phyloP scores from a whole-genome alignment of 2,113 vertebrate species.

The Sinocyclocheilus anshuiensis region DNA sequence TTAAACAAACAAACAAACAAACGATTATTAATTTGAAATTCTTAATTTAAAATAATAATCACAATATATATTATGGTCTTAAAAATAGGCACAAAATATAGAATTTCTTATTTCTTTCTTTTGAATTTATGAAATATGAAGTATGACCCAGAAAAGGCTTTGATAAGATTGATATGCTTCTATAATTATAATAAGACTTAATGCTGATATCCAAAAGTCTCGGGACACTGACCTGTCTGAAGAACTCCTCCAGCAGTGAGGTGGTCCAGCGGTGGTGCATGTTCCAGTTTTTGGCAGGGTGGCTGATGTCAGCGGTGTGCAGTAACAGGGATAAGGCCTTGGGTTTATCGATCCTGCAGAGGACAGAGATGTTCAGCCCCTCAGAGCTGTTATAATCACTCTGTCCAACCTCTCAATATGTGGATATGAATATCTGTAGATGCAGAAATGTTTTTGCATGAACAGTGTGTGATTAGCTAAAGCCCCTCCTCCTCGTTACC shows the following conservation, averaged over 20 bases:
- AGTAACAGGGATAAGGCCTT: conserved; percentile 94
- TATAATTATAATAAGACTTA: no score
- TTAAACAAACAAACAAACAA: no score
- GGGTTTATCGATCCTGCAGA: conserved; percentile 88
- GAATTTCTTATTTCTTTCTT: not conserved
- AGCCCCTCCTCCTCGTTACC: conserved; percentile 5
- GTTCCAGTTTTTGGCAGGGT: conserved; percentile 91
- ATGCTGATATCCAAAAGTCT: not conserved
- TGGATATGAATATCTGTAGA: conserved; percentile 23
- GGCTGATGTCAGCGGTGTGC: conserved; percentile 95
- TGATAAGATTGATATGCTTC: not conserved
- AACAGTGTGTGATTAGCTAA: conserved; percentile 22
- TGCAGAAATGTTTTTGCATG: conserved; percentile 14
- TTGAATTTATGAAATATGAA: not conserved
- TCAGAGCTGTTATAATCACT: conserved; percentile 19
- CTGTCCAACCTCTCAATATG: conserved; percentile 22
- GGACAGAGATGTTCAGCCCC: conserved; percentile 31
- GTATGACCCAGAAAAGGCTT: not conserved
- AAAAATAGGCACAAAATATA: not conserved
- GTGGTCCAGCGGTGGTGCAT: conserved; percentile 92
- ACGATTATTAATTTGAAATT: no score
- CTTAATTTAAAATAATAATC: no score
- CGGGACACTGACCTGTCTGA: conserved; percentile 83
- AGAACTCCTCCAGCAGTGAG: conserved; percentile 94
- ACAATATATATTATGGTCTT: not conserved